Evolutionary conservation across 2,888 invertebrate genomes (phyloP), one percentile per base, ranked within the genome.

Genomic region (Pheosia tremula): DNA sequence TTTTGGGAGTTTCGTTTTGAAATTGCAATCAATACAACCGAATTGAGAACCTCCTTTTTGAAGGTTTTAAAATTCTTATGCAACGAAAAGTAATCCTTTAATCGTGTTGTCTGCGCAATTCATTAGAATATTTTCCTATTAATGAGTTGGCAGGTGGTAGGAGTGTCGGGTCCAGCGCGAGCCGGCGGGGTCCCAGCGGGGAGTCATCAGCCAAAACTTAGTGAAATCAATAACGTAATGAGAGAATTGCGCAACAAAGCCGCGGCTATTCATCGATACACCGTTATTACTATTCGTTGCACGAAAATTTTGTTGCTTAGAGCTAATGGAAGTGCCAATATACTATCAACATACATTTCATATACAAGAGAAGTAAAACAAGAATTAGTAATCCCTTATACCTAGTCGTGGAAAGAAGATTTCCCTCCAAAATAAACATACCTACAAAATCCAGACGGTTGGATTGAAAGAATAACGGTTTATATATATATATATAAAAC

Each of bases 191-290:
- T 67, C 84, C 37, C 89, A 84, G 87, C 87, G 85, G 91, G 92
- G 81, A 67, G 84, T 80, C 88, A 76, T 73, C 85, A 82, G 81
- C 86, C 87, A 84, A 84, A 88, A 88, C 87, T 84, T 76, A 78
- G 85, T 86, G 90, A 90, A 91, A 91, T 90, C 90, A 90, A 91
- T 91, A 90, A 87, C 83, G 87, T 90, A 91, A 92, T 92, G 91
- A 91, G 86, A 81, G 82, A 88, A 89, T 91, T 91, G 87, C 91
- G 87, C 88, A 91, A 91, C 80, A 72, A 75, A 78, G 65, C 72
- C 38, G 64, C 68, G 63, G 70, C 82, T 84, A 84, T 83, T 85
- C 85, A 82, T 73, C 77, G 77, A 81, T 79, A 68, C 72, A 66
- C 68, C 69, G 11, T 58, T 64, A 64, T 68, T 67, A 60, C 74